Base-by-base conservation (phyloP, 1,140 invertebrate species). In the Holcopasites calliopsidis region DNA sequence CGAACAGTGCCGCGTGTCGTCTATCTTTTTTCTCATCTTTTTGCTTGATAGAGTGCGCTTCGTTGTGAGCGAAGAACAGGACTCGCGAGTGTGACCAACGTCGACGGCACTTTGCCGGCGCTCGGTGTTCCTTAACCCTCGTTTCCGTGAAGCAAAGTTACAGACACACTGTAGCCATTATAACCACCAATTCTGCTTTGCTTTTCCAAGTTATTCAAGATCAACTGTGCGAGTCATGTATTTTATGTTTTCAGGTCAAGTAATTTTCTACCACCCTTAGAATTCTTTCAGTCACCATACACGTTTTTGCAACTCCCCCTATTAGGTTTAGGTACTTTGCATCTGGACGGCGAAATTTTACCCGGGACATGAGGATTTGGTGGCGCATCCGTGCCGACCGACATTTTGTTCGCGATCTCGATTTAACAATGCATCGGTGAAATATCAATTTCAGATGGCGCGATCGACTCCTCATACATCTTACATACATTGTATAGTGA, bases 401-500 rank as follows among this genome's bases (percentile, higher is more conserved):
- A 33, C 23, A n/a, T 35, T 35, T 42, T 0, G 21, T 13, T 10
- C 18, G 10, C 23, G 11, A 49, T 42, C 5, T 0, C 10, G 6
- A 40, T 64, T 64, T 35, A 18, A 72, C 44, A 44, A 66, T 0
- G 35, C 5, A 55, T 44, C 60, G 35, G 33, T 21, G n/a, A 11
- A 57, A 70, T 42, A 76, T 33, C 18, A 5, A 4, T 62, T 62
- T n/a, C 26, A 62, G 60, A 16, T 44, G 54, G 33, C 35, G 40
- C 26, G 28, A 50, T 44, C 31, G 44, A 5, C 10, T 18, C 35
- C 26, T 26, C 58, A 69, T 82, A 62, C 13, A 81, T 44, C 79
- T 77, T 58, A 66, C 61, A 38, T 61, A 60, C 57, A n/a, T n/a
- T n/a, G n/a, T n/a, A n/a, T n/a, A 50, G 42, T 21, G 52, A 60